Evolutionary conservation across 1,140 invertebrate genomes (phyloP), one percentile per base, ranked within the genome.

Genomic region (Pteromalus puparum): DNA sequence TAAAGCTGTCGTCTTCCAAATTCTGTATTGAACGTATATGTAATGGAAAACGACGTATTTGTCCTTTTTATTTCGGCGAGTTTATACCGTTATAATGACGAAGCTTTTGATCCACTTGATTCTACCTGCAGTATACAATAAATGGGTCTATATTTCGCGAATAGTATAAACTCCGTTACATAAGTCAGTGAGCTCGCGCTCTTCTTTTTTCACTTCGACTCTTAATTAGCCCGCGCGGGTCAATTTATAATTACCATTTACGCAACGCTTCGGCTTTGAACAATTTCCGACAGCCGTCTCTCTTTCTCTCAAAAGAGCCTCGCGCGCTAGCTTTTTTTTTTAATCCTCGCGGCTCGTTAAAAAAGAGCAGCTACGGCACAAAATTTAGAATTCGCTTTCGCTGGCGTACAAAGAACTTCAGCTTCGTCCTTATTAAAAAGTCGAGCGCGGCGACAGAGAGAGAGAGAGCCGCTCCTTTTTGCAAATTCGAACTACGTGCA

Each of bases 401-500:
- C 34, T 18, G 34, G 65, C 21, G 67, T 28, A 28, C 67, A 70
- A 28, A 70, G 28, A 70, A 30, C 24, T 30, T 70, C 67, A 68
- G 26, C 12, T 73, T 2, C 70, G 34, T 61, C 72, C 65, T 68
- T 28, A 68, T 70, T 70, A 80, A 80, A 42, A 80, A 80, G 65
- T 13, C 13, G 42, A 21, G 28, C 18, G 34, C 15, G 9, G 42
- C 48, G 21, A 68, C 26, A 12, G 30, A 10, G 18, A 0, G 18
- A 72, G 2, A 34, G 2, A 21, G 6, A 38, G 80, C 34, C 42
- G 80, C 80, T 81, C 79, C 79, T 82, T 81, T 24, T 74, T 75
- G 72, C 72, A 75, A 74, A 82, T 74, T 82, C 46, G 24, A 24
- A 28, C 26, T 70, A 21, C 67, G 28, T 53, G 68, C 28, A 9